Evolutionary conservation across 2,888 invertebrate species (phyloP).

Genomic region (Leptopilina syphax): DNA sequence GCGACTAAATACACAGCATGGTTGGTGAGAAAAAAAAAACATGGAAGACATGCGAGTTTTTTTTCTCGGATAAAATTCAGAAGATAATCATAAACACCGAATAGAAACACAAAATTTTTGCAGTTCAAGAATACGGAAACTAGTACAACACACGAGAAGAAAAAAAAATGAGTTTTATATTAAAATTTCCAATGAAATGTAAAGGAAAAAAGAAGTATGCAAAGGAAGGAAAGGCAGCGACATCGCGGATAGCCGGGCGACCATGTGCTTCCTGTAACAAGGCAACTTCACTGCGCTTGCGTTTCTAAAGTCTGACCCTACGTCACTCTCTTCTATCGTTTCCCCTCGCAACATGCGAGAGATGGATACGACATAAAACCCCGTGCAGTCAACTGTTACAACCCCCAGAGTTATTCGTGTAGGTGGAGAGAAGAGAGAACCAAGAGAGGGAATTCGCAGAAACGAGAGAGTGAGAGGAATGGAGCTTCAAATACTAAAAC

Average conservation of each 20-base stretch:
- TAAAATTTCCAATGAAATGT: background rate
- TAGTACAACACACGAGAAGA: background rate
- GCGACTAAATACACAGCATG: too few relatives aligned
- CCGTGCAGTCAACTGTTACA: constrained; percentile 65
- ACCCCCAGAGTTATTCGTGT: constrained; percentile 56
- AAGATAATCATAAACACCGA: too few relatives aligned
- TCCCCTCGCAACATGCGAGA: constrained; percentile 61
- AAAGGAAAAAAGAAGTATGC: constrained; percentile 15
- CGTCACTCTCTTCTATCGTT: constrained; percentile 57
- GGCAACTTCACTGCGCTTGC: constrained; percentile 74
- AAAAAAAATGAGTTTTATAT: too few relatives aligned
- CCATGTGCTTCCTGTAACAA: constrained; percentile 74
- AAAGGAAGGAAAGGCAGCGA: constrained; percentile 47
- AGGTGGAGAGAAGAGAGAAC: constrained; percentile 15
- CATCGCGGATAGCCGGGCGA: constrained; percentile 61
- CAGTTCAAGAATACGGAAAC: too few relatives aligned
- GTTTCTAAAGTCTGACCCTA: constrained; percentile 70
- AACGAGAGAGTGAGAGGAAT: constrained; percentile 20
- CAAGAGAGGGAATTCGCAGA: constrained; percentile 38
- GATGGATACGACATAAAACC: constrained; percentile 68
- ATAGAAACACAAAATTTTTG: too few relatives aligned
- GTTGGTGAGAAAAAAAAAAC: too few relatives aligned
- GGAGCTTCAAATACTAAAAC: background rate
- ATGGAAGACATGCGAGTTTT: too few relatives aligned
- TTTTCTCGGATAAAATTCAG: too few relatives aligned